phyloP scores from a whole-genome alignment of 1,140 invertebrate species.

The Trachymyrmex septentrionalis region DNA sequence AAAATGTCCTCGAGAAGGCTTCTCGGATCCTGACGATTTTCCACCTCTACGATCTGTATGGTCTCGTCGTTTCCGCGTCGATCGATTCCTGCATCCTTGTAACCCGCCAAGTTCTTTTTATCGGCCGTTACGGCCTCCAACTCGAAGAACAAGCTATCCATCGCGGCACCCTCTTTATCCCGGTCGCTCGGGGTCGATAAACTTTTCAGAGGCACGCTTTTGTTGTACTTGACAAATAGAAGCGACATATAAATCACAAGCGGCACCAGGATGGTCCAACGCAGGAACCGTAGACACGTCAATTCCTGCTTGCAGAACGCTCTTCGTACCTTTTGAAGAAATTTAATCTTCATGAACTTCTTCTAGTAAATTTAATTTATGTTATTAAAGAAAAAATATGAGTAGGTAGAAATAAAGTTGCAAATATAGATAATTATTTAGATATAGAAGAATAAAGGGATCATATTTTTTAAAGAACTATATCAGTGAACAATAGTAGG shows the following conservation, averaged over 20 bases:
- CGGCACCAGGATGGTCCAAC: constrained; percentile 81
- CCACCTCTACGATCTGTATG: constrained; percentile 67
- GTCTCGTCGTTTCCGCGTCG: constrained; percentile 58
- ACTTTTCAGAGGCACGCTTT: constrained; percentile 78
- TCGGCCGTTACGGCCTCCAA: constrained; percentile 73
- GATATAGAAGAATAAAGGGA: too few species aligned
- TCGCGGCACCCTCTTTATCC: constrained; percentile 64
- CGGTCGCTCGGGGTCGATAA: neutral
- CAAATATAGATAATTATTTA: neutral
- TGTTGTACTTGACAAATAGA: constrained; percentile 80
- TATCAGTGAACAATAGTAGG: too few species aligned
- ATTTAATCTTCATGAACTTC: neutral
- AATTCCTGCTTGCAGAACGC: constrained; percentile 52
- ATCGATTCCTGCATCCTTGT: constrained; percentile 52
- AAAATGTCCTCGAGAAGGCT: constrained; percentile 87
- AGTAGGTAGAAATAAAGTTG: neutral
- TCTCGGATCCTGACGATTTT: constrained; percentile 82
- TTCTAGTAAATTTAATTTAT: neutral
- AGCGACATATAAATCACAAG: constrained; percentile 81
- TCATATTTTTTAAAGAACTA: too few species aligned
- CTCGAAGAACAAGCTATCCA: constrained; percentile 79
- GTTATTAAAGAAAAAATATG: neutral
- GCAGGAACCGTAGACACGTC: constrained; percentile 74
- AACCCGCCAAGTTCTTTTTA: constrained; percentile 59
- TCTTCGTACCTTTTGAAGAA: constrained; percentile 42